phyloP scores from a whole-genome alignment of 2,797 vertebrate genomes.

The Mus minutoides region DNA sequence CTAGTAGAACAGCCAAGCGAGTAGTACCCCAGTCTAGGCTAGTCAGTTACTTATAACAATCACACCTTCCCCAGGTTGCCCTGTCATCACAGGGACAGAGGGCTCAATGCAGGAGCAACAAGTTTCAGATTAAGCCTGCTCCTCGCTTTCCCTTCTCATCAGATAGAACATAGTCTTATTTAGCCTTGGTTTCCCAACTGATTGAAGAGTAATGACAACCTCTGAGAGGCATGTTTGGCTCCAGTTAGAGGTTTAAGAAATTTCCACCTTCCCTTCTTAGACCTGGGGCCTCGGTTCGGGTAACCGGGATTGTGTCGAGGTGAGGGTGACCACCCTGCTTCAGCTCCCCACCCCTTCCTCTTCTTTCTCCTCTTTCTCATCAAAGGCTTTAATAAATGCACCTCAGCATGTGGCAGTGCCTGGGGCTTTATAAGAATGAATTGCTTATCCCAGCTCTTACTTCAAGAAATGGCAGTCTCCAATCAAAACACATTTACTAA shows the following conservation, averaged over 20 bases:
- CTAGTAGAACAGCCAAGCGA: not conserved
- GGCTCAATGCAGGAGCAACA: not conserved
- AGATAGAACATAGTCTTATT: not conserved
- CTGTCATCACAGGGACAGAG: not conserved
- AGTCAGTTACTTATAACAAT: not conserved
- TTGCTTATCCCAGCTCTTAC: conserved; percentile 61
- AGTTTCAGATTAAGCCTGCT: not conserved
- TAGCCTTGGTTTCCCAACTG: conserved; percentile 12
- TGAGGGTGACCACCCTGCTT: not conserved
- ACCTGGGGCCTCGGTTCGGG: not conserved
- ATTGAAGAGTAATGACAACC: conserved; percentile 32
- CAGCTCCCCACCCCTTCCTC: not conserved
- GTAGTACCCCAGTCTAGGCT: not conserved
- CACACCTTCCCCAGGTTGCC: not conserved
- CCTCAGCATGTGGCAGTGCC: conserved; percentile 60
- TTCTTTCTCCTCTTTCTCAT: conserved; percentile 49
- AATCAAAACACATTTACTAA: conserved; percentile 53
- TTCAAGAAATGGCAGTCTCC: conserved; percentile 46
- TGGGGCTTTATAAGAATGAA: conserved; percentile 73
- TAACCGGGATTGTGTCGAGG: not conserved
- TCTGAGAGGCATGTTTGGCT: not conserved
- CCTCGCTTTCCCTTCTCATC: not conserved
- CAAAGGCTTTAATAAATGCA: conserved; percentile 75
- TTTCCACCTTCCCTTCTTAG: not conserved
- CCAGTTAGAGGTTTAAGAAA: not conserved